phyloP scores from a whole-genome alignment of 1,140 invertebrate genomes.

The Sycophila sp. region DNA sequence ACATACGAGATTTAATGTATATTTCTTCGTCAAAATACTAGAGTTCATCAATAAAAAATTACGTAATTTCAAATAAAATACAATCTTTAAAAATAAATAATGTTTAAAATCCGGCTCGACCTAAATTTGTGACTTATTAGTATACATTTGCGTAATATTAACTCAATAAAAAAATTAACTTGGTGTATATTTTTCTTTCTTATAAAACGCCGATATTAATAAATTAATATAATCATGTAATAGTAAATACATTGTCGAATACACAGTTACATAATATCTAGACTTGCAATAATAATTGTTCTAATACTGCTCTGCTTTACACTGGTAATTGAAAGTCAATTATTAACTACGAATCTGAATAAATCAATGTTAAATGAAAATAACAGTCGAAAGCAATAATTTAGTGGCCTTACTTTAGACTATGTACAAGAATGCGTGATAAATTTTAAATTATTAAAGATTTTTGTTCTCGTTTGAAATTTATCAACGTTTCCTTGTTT shows the following conservation, averaged over 20 bases:
- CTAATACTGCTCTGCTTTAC: neutral
- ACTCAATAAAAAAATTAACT: neutral
- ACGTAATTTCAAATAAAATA: neutral
- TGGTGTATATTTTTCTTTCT: neutral
- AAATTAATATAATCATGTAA: neutral
- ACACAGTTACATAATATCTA: neutral
- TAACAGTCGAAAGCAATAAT: neutral
- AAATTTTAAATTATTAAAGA: neutral
- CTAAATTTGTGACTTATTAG: neutral
- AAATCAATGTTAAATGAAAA: too few relatives aligned
- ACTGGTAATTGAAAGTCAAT: too few relatives aligned
- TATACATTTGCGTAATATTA: neutral
- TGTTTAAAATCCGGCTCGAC: too few relatives aligned
- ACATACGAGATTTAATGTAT: too few relatives aligned
- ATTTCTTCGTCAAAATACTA: too few relatives aligned
- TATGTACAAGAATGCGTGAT: too few relatives aligned
- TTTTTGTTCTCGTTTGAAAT: neutral
- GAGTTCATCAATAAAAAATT: too few relatives aligned
- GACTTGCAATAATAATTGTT: neutral
- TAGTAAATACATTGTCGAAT: neutral
- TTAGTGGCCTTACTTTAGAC: neutral
- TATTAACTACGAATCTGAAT: too few relatives aligned
- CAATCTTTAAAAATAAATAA: neutral
- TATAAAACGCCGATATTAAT: neutral
- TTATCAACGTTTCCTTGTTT: neutral